phyloP scores from a whole-genome alignment of 2,888 invertebrate genomes.

The Parnassius apollo region DNA sequence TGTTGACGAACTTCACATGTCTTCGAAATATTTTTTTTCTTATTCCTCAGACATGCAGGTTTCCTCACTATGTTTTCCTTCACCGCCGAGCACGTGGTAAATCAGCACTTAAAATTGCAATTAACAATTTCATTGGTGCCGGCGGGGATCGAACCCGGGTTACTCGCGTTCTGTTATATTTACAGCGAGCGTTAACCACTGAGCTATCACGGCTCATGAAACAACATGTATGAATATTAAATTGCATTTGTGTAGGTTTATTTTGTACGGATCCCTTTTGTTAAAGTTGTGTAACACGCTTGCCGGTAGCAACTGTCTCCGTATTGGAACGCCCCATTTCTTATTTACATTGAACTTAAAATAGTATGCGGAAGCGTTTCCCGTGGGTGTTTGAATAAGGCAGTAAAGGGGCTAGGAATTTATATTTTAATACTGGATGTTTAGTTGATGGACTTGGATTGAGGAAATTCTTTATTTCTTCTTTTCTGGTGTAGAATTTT shows the following conservation, averaged over 20 bases:
- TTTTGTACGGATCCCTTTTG: neutral
- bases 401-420: neutral
- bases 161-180: too few species aligned
- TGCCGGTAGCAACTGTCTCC: slow-evolving; percentile 33
- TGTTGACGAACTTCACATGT: too few species aligned
- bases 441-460: neutral
- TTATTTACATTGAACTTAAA: slow-evolving; percentile 40
- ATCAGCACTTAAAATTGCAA: too few species aligned
- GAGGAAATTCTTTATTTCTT: neutral
- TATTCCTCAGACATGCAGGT: too few species aligned
- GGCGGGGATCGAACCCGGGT: too few species aligned
- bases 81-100: too few species aligned
- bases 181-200: too few species aligned
- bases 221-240: neutral
- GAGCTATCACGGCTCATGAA: too few species aligned
- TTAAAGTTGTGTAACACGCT: neutral
- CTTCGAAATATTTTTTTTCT: too few species aligned
- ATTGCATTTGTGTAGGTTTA: neutral
- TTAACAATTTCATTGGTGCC: too few species aligned
- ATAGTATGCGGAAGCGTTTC: slow-evolving; percentile 44
- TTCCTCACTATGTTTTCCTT: too few species aligned
- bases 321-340: slow-evolving; percentile 31
- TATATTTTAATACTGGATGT: neutral
- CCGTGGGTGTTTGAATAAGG: slow-evolving; percentile 5
- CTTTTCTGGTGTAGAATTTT: too few species aligned